Base-by-base conservation (phyloP, 2,888 invertebrate genomes). In the Priocnemis perturbator region DNA sequence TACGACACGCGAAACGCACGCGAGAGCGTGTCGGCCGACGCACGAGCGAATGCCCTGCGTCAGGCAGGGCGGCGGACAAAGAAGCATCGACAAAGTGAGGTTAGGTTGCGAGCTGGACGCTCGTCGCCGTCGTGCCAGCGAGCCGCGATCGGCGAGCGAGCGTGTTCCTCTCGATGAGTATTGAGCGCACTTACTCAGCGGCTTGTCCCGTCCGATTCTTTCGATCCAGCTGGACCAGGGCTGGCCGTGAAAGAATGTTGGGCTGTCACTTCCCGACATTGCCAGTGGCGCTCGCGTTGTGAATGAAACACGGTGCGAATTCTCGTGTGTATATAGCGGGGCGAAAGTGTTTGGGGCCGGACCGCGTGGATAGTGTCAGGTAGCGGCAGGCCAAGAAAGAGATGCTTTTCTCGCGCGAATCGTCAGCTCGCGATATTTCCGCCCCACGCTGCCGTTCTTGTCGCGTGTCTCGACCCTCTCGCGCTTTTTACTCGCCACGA, bases 251-350 rank as follows among this genome's bases (percentile, higher is more conserved):
- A 89, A 89, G 85, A 88, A 88, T 78, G 89, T 89, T 84, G 89
- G 89, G 82, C 89, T 89, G 85, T 88, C 89, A 86, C 89, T 87
- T 84, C 89, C 88, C 85, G 89, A 89, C 89, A 89, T 89, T 83
- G 83, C 86, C 85, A 82, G 80, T 79, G 79, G 80, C 79, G 80
- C 79, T 79, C 80, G 76, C 79, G 80, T 78, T 80, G 73, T 77
- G 73, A 80, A 72, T 79, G 79, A 79, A 78, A 79, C 80, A 71
- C 80, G 73, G 73, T 72, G 80, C 77, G 75, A 71, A 69, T 68
- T 71, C 68, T 67, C 71, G 71, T 20, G 45, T 71, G 73, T 76
- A 73, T 79, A 75, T 75, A 79, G 79, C 69, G 71, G 60, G 67
- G 67, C 72, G 79, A 79, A 71, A 71, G 68, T 73, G 79, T 79